Evolutionary conservation across 2,113 vertebrate genomes (phyloP).

Genomic region (Bombycilla garrulus): DNA sequence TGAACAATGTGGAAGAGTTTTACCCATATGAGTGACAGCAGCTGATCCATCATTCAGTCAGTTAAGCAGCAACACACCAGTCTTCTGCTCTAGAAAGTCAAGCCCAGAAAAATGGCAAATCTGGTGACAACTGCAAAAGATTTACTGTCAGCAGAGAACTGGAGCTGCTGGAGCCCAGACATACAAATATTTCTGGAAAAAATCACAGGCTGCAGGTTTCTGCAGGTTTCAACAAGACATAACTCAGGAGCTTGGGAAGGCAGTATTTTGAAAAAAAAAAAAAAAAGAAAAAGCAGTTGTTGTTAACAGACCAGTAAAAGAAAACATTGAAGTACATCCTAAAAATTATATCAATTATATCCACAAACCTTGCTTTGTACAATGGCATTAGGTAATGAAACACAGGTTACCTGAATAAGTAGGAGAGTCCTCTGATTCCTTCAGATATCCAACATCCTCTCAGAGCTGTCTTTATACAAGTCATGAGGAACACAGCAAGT

Average conservation of each 20-base stretch:
- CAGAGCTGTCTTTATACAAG: neutral
- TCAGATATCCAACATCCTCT: neutral
- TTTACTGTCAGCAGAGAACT: neutral
- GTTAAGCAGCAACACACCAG: neutral
- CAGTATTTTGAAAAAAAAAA: neutral
- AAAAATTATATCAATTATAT: neutral
- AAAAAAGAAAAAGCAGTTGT: neutral
- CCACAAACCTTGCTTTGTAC: neutral
- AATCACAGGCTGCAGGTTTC: neutral
- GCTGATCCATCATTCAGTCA: neutral
- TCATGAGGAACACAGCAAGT: neutral
- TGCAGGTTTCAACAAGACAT: neutral
- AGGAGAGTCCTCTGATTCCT: neutral
- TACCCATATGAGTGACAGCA: neutral
- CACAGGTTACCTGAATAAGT: neutral
- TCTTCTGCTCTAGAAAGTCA: neutral
- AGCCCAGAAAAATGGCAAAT: neutral
- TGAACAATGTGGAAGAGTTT: neutral
- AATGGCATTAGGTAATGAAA: neutral
- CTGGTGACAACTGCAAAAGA: neutral
- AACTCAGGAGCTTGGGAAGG: neutral
- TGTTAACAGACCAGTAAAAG: neutral
- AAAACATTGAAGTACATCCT: neutral
- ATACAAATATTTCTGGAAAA: neutral
- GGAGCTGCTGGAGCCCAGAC: neutral